Evolutionary conservation across 2,888 invertebrate genomes (phyloP).

Genomic region (Cataglyphis albicans): DNA sequence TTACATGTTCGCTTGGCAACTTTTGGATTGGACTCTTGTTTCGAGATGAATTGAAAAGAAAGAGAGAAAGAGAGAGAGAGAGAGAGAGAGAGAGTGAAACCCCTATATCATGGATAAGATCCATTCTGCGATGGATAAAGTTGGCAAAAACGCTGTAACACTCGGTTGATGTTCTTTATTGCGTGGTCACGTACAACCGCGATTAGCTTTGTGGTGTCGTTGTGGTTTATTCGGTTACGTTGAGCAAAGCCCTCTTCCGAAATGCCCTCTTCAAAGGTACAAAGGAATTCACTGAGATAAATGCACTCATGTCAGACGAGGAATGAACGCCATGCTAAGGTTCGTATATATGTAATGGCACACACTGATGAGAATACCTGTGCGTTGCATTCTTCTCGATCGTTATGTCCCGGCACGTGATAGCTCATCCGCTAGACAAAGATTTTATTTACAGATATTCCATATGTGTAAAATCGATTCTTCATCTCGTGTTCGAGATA

Average conservation of each 20-base stretch:
- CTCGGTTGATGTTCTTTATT: constrained; percentile 70
- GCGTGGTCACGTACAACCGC: constrained; percentile 68
- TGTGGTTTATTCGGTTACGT: constrained; percentile 59
- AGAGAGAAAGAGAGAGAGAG: too few species aligned
- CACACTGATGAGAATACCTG: constrained; percentile 2
- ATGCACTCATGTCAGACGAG: constrained; percentile 27
- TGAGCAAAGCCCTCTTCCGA: constrained; percentile 16
- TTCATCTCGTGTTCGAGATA: not conserved
- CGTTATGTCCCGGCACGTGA: not conserved
- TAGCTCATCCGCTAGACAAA: not conserved
- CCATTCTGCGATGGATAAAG: constrained; percentile 55
- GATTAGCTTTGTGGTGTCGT: constrained; percentile 62
- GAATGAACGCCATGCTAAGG: constrained; percentile 31
- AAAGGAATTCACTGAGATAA: constrained; percentile 50
- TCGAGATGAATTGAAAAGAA: not conserved
- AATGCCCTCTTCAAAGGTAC: constrained; percentile 49
- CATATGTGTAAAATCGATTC: not conserved
- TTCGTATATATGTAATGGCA: constrained; percentile 2
- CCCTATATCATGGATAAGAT: constrained; percentile 39
- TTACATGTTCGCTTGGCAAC: not conserved
- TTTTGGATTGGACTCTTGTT: too few species aligned
- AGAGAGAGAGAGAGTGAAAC: not conserved
- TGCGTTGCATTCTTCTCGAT: constrained; percentile 14
- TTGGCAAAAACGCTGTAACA: constrained; percentile 67
- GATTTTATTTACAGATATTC: not conserved